Base-by-base conservation (phyloP, 2,888 invertebrate genomes). In the Dasypolia templi region DNA sequence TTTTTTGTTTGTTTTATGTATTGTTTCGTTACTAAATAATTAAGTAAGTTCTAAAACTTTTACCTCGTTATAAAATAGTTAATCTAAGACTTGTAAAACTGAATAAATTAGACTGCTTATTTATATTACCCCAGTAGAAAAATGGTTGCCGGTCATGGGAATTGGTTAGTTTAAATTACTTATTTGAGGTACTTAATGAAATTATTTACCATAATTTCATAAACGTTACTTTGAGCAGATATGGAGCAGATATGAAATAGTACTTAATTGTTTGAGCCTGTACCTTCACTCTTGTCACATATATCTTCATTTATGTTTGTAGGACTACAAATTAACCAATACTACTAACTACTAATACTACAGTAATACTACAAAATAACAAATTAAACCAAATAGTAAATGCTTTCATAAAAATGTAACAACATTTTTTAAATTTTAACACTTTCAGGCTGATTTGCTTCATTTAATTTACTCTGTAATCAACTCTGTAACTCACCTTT, bases 61-160 rank as follows among this genome's bases (percentile, higher is more conserved):
- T 66, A 66, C 39, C 72, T 42, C 72, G 35, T n/a, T 72, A 75
- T 55, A 68, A 68, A 74, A 75, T 80, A 55, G 35, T 80, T 59
- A 68, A 79, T 79, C 64, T 80, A 44, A 46, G 79, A 63, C 77
- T 39, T 39, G 66, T 62, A 29, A 44, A 49, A 44, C 51, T 56
- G 59, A 62, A 72, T 79, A 72, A 78, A 78, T 78, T 79, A 79
- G 32, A 62, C 14, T 51, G 46, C n/a, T 53, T 64, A 72, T 39
- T 29, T 64, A 32, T 72, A 66, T 72, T 44, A 55, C 49, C 19
- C n/a, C 1, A 44, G 26, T 29, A 55, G 26, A 46, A 72, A n/a
- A 67, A 53, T 44, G 55, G 56, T 44, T 77, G 49, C 51, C 49
- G 51, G 51, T 44, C 55, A 53, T 44, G 22, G 51, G 7, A 64